Conservation (phyloP, 2,113 vertebrate species). For the Podiceps cristatus region DNA sequence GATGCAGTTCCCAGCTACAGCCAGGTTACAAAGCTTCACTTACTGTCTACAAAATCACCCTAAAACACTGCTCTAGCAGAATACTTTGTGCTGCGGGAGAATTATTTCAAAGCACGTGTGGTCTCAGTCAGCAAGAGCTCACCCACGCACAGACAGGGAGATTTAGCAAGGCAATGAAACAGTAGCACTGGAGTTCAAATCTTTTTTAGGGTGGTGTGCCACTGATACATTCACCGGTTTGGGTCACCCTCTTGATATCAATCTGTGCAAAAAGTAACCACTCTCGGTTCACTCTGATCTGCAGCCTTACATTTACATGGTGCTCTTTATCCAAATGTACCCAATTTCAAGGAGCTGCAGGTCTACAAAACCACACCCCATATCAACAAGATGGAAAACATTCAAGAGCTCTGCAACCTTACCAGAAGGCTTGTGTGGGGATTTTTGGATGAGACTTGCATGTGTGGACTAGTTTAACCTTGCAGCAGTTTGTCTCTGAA, state of each 20-base stretch:
- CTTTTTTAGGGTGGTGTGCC: neutral
- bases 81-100: neutral
- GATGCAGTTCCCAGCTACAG: neutral
- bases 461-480: neutral
- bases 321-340: fast-evolving
- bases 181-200: fast-evolving
- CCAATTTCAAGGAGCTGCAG: fast-evolving
- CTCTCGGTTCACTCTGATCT: neutral
- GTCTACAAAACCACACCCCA: neutral
- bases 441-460: neutral
- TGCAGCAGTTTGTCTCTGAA: neutral
- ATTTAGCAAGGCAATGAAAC: neutral
- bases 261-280: neutral
- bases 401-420: neutral
- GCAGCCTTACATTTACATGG: fast-evolving
- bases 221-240: neutral
- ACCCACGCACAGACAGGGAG: neutral
- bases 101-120: fast-evolving
- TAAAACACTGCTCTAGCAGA: fast-evolving
- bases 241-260: neutral
- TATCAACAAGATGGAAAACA: neutral
- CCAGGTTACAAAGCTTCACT: neutral
- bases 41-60: neutral
- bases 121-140: neutral
- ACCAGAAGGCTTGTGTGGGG: neutral